Percentiles rank a stretch among this genome's conserved stretches.
These are phyloP conservation scores for Junonia oenone DNA, from an alignment of 2,888 invertebrate genomes.

Conservation along the genomic window DNA sequence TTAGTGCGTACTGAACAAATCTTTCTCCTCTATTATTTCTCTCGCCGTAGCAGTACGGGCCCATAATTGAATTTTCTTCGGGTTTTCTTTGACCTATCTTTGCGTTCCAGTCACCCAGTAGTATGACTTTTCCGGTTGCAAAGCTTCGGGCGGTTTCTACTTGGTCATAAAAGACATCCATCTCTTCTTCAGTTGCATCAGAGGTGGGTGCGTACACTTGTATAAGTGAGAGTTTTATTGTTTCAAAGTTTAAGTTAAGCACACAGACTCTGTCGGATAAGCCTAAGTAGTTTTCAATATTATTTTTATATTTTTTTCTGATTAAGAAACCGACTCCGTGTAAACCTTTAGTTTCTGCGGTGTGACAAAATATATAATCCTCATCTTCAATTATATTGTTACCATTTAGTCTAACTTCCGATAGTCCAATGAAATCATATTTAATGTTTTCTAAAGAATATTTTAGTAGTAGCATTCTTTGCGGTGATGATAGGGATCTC, in stretches of 20 bases:
- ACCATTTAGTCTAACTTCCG: conserved; percentile 28
- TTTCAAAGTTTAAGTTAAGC: conserved; percentile 19
- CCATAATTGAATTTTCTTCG: conserved; percentile 21
- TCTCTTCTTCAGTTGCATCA: conserved; percentile 9
- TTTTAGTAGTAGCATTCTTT: conserved; percentile 22
- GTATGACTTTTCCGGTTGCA: neutral
- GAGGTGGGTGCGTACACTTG: conserved; percentile 24
- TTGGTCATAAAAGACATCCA: conserved; percentile 8
- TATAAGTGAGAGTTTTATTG: conserved; percentile 12
- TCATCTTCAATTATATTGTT: conserved; percentile 25
- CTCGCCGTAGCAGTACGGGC: conserved; percentile 16
- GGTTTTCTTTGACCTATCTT: conserved; percentile 18
- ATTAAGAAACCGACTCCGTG: conserved; percentile 33
- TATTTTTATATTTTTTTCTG: conserved; percentile 18
- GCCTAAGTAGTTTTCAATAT: conserved; percentile 23
- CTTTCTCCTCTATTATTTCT: conserved; percentile 22
- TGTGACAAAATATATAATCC: conserved; percentile 30
- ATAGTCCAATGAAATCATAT: conserved; percentile 28
- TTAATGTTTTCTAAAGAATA: conserved; percentile 21
- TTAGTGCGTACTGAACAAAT: conserved; percentile 26
- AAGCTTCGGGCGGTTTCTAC: conserved; percentile 11
- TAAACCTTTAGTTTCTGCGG: conserved; percentile 24
- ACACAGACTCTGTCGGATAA: conserved; percentile 28
- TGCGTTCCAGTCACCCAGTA: conserved; percentile 20
- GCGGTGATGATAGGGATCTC: conserved; percentile 13